These are phyloP conservation scores for Resseliella maxima DNA, from an alignment of 2,888 invertebrate species.

Conservation along the genomic window DNA sequence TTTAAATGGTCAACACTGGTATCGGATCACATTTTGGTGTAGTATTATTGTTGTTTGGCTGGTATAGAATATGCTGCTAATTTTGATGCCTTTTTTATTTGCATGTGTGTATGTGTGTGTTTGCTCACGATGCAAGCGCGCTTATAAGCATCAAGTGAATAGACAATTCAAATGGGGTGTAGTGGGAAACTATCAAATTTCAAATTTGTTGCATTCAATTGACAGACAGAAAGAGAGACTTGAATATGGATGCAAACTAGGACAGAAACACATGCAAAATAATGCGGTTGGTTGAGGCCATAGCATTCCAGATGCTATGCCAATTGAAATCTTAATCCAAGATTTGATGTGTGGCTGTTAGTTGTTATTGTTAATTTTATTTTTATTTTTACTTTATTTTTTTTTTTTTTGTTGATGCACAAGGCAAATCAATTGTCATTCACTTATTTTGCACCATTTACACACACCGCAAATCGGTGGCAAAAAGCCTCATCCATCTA, in stretches of 20 bases:
- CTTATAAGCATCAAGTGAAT: neutral
- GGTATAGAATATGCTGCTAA: neutral
- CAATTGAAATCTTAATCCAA: neutral
- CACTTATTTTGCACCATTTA: neutral
- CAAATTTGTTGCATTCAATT: constrained; percentile 9
- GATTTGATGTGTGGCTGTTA: neutral
- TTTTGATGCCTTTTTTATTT: neutral
- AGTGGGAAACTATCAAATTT: neutral
- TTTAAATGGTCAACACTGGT: neutral
- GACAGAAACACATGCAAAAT: constrained; percentile 28
- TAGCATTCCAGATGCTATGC: neutral
- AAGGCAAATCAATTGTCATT: neutral
- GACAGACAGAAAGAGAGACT: neutral
- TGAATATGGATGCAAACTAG: constrained; percentile 33
- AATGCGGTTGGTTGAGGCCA: constrained; percentile 26
- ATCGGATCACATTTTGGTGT: neutral
- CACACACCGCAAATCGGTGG: constrained; percentile 22
- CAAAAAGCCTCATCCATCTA: neutral
- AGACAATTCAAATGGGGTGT: neutral
- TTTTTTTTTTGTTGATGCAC: too few relatives aligned
- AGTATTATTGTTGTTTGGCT: neutral
- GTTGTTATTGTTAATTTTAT: neutral
- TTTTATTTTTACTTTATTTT: too few relatives aligned
- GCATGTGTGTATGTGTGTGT: neutral
- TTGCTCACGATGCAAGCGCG: neutral